Percentiles rank a stretch among this genome's conserved stretches.
Evolutionary conservation across 2,888 invertebrate species (phyloP).

Genomic region (Eupeodes luniger): DNA sequence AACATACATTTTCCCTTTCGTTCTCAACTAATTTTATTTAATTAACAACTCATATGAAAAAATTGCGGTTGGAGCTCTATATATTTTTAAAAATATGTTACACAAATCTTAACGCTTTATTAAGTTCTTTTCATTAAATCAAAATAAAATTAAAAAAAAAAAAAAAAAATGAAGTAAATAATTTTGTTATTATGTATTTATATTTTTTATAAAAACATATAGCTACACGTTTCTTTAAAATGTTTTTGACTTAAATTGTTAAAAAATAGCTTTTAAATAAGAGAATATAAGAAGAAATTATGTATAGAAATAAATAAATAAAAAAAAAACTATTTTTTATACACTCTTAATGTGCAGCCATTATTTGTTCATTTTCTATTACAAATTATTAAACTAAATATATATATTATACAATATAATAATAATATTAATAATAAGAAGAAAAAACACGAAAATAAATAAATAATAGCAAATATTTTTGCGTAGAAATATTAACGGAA

Average conservation of each 20-base stretch:
- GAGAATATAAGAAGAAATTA: constrained; percentile 63
- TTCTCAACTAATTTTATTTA: no score
- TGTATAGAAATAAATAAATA: constrained; percentile 72
- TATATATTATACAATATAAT: constrained; percentile 19
- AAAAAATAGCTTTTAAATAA: constrained; percentile 67
- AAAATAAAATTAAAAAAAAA: constrained; percentile 15
- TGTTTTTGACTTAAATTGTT: constrained; percentile 62
- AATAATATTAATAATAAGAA: neutral
- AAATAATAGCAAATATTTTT: constrained; percentile 63
- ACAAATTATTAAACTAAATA: constrained; percentile 40
- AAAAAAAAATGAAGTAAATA: neutral
- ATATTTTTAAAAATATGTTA: no score
- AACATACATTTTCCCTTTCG: no score
- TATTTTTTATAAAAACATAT: constrained; percentile 32
- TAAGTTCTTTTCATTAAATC: constrained; percentile 21
- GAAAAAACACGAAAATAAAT: constrained; percentile 44
- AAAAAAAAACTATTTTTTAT: constrained; percentile 78
- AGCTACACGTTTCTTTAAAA: constrained; percentile 44
- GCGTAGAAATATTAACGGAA: constrained; percentile 46
- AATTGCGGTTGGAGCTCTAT: no score
- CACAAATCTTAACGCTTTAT: constrained; percentile 29
- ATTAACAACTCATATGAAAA: no score
- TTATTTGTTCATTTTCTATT: constrained; percentile 69
- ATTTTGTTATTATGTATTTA: constrained; percentile 31
- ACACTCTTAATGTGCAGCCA: constrained; percentile 76